phyloP scores from a whole-genome alignment of 2,113 vertebrate genomes.

The Cebus imitator region DNA sequence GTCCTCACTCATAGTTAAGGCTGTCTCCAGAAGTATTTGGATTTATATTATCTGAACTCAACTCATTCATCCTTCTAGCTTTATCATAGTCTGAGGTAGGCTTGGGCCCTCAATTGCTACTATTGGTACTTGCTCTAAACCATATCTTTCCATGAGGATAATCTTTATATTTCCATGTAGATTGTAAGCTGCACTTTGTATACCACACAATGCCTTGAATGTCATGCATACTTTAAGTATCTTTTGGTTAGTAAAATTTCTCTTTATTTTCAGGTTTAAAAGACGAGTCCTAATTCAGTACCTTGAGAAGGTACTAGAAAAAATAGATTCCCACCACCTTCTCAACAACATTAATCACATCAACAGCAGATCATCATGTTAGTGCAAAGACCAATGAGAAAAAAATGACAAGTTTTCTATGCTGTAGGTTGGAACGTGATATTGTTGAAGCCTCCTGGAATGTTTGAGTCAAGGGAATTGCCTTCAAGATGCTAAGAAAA shows the following conservation, averaged over 20 bases:
- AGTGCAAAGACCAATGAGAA: conserved; percentile 83
- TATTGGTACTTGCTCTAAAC: background rate
- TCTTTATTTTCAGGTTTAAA: conserved; percentile 92
- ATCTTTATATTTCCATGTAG: background rate
- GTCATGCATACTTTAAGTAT: background rate
- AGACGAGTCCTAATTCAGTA: conserved; percentile 98
- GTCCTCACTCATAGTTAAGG: background rate
- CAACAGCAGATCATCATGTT: conserved; percentile 86
- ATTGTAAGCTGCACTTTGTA: background rate
- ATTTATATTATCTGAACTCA: background rate
- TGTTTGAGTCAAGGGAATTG: conserved; percentile 78
- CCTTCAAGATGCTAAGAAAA: conserved; percentile 80
- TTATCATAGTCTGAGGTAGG: background rate
- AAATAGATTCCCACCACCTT: conserved; percentile 86
- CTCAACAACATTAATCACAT: conserved; percentile 83
- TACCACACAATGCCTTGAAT: background rate
- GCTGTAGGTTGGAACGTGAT: conserved; percentile 76
- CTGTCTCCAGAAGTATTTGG: background rate
- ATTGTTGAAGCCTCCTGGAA: conserved; percentile 72
- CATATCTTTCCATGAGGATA: background rate
- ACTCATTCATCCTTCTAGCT: background rate
- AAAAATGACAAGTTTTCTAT: conserved; percentile 81
- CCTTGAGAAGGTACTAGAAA: conserved; percentile 92
- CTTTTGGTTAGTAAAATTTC: conserved; percentile 29
- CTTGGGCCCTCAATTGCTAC: background rate